phyloP scores from a whole-genome alignment of 2,113 vertebrate genomes.

The Alectura lathami region DNA sequence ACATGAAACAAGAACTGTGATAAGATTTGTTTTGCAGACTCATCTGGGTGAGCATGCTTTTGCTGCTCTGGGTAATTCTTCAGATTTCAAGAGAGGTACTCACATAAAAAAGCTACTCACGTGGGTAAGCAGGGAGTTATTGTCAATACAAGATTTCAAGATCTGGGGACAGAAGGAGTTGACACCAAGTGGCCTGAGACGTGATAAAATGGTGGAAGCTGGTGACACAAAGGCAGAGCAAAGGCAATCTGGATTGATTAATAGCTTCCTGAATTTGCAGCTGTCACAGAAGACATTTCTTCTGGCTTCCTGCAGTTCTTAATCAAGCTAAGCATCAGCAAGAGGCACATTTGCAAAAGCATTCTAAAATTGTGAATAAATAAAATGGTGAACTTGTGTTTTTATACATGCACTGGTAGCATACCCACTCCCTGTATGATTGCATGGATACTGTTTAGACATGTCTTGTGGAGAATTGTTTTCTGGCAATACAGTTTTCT shows the following conservation, averaged over 20 bases:
- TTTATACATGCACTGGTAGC: background rate
- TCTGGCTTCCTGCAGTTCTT: conserved; percentile 32
- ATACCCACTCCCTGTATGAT: background rate
- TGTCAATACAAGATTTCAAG: background rate
- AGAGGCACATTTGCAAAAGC: conserved; percentile 32
- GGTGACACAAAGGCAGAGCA: background rate
- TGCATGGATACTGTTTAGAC: background rate
- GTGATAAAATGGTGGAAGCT: background rate
- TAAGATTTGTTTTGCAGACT: background rate
- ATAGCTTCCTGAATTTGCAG: background rate
- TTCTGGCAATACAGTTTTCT: background rate
- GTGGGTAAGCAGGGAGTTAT: background rate
- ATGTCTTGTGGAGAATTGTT: background rate
- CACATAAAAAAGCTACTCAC: background rate
- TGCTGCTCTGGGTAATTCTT: background rate
- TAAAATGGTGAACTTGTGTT: background rate
- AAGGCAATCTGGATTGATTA: background rate
- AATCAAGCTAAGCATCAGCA: conserved; percentile 40
- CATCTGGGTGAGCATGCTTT: background rate
- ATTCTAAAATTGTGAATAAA: conserved; percentile 23
- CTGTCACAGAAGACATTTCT: background rate
- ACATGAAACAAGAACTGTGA: background rate
- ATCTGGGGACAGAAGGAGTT: background rate
- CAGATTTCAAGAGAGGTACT: background rate
- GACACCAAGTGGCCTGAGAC: background rate